Percentiles rank a stretch among this genome's conserved stretches.
These are phyloP conservation scores for Falco biarmicus DNA, from an alignment of 2,797 vertebrate species.

Conservation along the genomic window DNA sequence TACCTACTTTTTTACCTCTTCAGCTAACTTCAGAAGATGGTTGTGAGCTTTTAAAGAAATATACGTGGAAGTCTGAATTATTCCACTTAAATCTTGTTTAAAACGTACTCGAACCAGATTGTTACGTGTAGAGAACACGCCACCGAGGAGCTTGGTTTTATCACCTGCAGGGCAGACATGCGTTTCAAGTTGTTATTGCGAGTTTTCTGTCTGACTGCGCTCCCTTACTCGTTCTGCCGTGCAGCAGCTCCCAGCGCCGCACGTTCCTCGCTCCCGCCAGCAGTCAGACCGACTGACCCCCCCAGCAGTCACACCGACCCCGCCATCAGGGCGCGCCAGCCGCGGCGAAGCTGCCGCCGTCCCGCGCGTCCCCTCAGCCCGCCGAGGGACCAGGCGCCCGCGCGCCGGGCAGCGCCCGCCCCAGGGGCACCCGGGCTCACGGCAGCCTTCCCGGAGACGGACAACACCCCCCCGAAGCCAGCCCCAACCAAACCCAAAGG, in stretches of 20 bases:
- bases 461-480: not conserved
- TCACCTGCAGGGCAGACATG: not conserved
- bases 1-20: not conserved
- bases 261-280: not conserved
- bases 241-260: not conserved
- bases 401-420: not conserved
- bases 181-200: not conserved
- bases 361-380: not conserved
- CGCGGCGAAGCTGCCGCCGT: not conserved
- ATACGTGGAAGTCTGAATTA: not conserved
- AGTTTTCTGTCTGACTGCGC: not conserved
- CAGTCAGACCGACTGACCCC: too few relatives aligned
- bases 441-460: not conserved
- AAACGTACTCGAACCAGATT: not conserved
- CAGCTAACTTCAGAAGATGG: not conserved
- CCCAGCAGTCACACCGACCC: too few relatives aligned
- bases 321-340: too few relatives aligned
- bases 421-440: not conserved
- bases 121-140: not conserved
- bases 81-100: not conserved
- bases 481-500: not conserved
- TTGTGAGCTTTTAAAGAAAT: not conserved
- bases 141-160: not conserved
- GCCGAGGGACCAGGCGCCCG: not conserved
- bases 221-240: not conserved